Conservation (phyloP, 1,140 invertebrate species). For the Musca vetustissima region DNA sequence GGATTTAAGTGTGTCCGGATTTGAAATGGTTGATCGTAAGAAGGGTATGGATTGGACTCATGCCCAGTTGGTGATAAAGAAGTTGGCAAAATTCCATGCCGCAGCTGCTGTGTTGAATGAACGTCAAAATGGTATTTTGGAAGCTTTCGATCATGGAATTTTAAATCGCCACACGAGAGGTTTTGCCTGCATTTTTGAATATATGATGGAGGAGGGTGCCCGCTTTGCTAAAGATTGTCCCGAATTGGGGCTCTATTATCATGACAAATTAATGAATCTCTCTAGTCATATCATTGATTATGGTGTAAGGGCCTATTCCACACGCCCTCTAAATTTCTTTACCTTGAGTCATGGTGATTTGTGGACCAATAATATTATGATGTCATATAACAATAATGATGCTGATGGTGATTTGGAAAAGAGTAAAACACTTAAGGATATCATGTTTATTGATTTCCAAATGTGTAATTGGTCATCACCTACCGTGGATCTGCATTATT, state of each 20-base stretch:
- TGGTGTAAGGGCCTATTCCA: slow-evolving; percentile 36
- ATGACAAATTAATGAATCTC: slow-evolving; percentile 36
- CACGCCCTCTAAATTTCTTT: slow-evolving; percentile 58
- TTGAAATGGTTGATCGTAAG: slow-evolving; percentile 58
- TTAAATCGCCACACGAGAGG: slow-evolving; percentile 41
- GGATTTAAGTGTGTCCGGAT: slow-evolving; percentile 58
- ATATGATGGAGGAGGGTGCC: slow-evolving; percentile 32
- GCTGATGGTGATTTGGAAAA: slow-evolving; percentile 60
- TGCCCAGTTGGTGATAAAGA: slow-evolving; percentile 56
- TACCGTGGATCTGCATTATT: slow-evolving; percentile 49
- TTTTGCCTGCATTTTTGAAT: slow-evolving; percentile 41
- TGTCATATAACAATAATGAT: slow-evolving; percentile 64
- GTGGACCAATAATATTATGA: slow-evolving; percentile 69
- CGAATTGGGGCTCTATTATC: slow-evolving; percentile 33
- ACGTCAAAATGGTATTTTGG: slow-evolving; percentile 33
- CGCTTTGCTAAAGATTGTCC: slow-evolving; percentile 28
- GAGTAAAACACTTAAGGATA: slow-evolving; percentile 50
- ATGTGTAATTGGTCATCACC: slow-evolving; percentile 47
- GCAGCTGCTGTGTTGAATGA: slow-evolving; percentile 46
- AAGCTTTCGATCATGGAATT: slow-evolving; percentile 42
- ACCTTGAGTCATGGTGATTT: slow-evolving; percentile 67
- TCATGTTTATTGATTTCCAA: slow-evolving; percentile 55
- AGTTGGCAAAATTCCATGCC: slow-evolving; percentile 63
- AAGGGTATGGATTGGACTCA: slow-evolving; percentile 59
- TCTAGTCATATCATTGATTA: slow-evolving; percentile 42